These are phyloP conservation scores for Hipparchia semele DNA, from an alignment of 2,888 invertebrate genomes.

Conservation along the genomic window DNA sequence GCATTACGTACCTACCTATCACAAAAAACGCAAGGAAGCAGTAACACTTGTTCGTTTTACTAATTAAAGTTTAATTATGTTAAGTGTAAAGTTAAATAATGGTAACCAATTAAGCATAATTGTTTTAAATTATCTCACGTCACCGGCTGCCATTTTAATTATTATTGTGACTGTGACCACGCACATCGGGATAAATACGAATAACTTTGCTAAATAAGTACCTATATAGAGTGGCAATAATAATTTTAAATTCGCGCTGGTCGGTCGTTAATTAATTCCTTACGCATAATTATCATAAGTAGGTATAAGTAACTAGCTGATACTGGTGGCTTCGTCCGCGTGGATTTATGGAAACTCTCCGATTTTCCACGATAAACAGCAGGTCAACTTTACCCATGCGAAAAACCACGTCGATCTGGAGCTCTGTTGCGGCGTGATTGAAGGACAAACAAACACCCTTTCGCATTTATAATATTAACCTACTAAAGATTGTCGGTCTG, in stretches of 20 bases:
- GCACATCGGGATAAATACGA: conserved; percentile 15
- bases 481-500: too few relatives aligned
- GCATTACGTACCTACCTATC: background rate
- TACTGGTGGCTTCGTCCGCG: too few relatives aligned
- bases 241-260: conserved; percentile 27
- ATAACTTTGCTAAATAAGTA: conserved; percentile 13
- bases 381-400: too few relatives aligned
- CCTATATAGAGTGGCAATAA: conserved; percentile 18
- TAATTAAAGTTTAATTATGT: conserved; percentile 21
- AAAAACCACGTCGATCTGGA: too few relatives aligned
- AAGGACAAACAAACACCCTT: too few relatives aligned
- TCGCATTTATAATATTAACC: too few relatives aligned
- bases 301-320: background rate
- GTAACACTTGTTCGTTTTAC: conserved; percentile 6
- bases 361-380: too few relatives aligned
- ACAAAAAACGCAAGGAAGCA: conserved; percentile 2
- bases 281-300: background rate
- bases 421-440: too few relatives aligned
- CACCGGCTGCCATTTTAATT: conserved; percentile 28
- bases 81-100: conserved; percentile 30
- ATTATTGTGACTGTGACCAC: conserved; percentile 23
- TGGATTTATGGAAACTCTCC: too few relatives aligned
- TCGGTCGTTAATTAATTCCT: background rate
- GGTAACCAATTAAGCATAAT: conserved; percentile 20
- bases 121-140: conserved; percentile 24